Conservation (phyloP, 2,797 vertebrate species). For the Periophthalmus magnuspinnatus region DNA sequence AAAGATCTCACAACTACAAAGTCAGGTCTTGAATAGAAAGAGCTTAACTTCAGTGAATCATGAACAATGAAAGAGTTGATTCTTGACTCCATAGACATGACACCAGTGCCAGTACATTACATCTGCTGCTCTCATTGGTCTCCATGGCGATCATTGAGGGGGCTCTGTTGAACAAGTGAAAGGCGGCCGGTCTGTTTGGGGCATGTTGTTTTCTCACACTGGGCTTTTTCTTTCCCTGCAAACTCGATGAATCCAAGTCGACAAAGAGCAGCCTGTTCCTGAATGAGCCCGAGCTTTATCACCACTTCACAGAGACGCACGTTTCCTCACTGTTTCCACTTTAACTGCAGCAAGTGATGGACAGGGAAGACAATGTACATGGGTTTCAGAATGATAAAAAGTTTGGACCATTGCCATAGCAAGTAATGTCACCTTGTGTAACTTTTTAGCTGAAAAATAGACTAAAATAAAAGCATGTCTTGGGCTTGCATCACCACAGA, state of each 20-base stretch:
- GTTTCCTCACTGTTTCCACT: constrained; percentile 64
- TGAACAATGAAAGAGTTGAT: background rate
- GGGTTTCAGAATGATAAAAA: no score
- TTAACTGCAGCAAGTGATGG: constrained; percentile 31
- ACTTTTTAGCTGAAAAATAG: no score
- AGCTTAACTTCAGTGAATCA: background rate
- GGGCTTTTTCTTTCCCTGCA: constrained; percentile 61
- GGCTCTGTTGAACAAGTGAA: constrained; percentile 55
- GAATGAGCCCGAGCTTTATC: constrained; percentile 67
- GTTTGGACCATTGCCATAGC: no score
- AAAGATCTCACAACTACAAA: background rate
- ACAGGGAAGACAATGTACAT: constrained; percentile 24
- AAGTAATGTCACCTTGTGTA: no score
- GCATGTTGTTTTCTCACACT: constrained; percentile 56
- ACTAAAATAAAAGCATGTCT: no score
- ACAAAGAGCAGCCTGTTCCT: constrained; percentile 73
- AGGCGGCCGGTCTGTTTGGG: constrained; percentile 61
- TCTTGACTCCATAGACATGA: background rate
- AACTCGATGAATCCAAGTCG: constrained; percentile 53
- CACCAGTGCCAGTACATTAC: constrained; percentile 28
- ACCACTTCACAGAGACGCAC: constrained; percentile 58
- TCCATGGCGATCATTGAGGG: constrained; percentile 52
- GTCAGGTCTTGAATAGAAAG: background rate
- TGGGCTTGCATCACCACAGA: no score
- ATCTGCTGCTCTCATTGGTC: constrained; percentile 38